Evolutionary conservation across 30 jellyfish, hydroid and myxozoan species (phyloP).

Genomic region (Nemopilema nomurai): DNA sequence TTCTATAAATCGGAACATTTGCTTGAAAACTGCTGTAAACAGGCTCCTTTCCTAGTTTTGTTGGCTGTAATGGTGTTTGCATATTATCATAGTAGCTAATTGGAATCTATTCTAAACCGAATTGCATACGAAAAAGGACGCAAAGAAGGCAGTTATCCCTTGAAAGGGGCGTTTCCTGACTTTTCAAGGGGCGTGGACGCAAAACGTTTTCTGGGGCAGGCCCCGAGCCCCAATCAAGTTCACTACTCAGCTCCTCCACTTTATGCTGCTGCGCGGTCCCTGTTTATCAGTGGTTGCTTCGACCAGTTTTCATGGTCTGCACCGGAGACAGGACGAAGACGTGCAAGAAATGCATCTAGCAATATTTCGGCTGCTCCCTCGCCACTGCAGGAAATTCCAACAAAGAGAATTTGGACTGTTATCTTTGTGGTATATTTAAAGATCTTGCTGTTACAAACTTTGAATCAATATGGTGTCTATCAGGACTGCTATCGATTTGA

Average conservation of each 20-base stretch:
- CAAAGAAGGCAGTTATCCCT: no score
- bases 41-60: no score
- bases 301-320: slow-evolving; percentile 12
- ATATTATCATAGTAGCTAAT: no score
- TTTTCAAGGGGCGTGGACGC: no score
- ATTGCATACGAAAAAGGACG: no score
- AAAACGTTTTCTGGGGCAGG: background rate
- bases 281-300: slow-evolving; percentile 41
- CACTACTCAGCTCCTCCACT: background rate
- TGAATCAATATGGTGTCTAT: slow-evolving; percentile 36
- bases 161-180: no score
- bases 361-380: slow-evolving; percentile 37
- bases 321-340: slow-evolving; percentile 2
- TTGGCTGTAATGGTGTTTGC: no score
- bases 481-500: slow-evolving; percentile 58
- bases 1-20: no score
- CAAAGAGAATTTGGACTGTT: slow-evolving; percentile 34
- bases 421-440: slow-evolving; percentile 1
- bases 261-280: slow-evolving; percentile 26
- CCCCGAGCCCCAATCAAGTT: background rate
- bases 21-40: no score
- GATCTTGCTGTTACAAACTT: slow-evolving; percentile 43
- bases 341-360: slow-evolving; percentile 15
- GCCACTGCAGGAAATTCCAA: slow-evolving; percentile 31
- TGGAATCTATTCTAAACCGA: no score